These are phyloP conservation scores for Serinus canaria DNA, from an alignment of 2,113 vertebrate species.

Conservation along the genomic window DNA sequence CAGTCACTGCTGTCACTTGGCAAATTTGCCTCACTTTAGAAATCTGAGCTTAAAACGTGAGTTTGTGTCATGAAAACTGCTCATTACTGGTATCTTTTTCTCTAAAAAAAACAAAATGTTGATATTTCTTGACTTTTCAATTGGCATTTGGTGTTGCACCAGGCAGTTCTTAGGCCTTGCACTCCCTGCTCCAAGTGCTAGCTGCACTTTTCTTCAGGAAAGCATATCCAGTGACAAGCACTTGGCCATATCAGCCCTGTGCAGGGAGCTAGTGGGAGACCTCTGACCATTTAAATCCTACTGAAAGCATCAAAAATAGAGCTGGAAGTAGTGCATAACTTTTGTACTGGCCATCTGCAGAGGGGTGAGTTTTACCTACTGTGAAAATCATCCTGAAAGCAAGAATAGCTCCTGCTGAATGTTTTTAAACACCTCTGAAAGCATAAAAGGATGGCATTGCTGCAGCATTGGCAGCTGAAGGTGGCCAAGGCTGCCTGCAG, in stretches of 20 bases:
- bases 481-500: background rate
- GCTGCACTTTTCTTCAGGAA: background rate
- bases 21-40: background rate
- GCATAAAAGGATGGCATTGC: background rate
- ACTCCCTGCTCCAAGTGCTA: background rate
- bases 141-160: background rate
- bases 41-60: background rate
- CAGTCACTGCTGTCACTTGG: background rate
- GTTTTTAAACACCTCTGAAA: background rate
- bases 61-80: background rate
- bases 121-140: background rate
- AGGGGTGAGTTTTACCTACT: background rate
- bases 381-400: background rate
- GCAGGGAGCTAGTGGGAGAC: background rate
- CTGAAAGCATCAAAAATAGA: slow-evolving; percentile 15
- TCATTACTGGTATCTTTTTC: background rate
- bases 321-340: background rate
- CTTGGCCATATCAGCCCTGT: background rate
- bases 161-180: background rate
- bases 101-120: accelerated
- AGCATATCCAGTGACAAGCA: background rate
- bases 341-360: background rate
- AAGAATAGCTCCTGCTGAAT: background rate
- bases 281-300: background rate
- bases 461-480: background rate